Base-by-base conservation (phyloP, 2,888 invertebrate genomes). In the Coenonympha glycerion region DNA sequence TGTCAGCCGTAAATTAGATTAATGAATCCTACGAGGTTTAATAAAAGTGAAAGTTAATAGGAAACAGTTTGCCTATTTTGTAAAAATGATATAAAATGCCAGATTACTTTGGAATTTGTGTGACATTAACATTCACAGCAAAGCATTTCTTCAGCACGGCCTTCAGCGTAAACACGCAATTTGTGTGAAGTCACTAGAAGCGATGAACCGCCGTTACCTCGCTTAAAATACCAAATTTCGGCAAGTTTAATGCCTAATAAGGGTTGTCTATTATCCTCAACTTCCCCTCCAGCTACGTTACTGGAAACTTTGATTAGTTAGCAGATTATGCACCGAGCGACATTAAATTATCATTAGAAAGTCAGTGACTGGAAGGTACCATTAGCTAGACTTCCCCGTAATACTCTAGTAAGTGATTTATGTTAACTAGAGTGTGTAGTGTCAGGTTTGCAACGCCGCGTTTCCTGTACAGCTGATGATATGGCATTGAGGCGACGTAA, bases 341-440 rank as follows among this genome's bases (percentile, higher is more conserved):
- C 73, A 81, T 80, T 76, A 79, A 77, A 78, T 76, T 78, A 73
- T 76, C 76, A 77, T 83, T 82, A 80, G 76, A 71, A 73, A 75
- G 71, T 65, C 74, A 75, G 47, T 73, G 69, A 64, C 71, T 68
- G 66, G 66, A 71, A 74, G 69, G 66, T 68, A 64, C 73, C 74
- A 75, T 80, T 78, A 81, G 73, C 68, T 71, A 68, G 61, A 67
- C 67, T 66, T 24, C 19, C 24, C 24, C 39, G 24, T 24, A 22
- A 15, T 24, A 24, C 22, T 68, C 66, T 76, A 77, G 80, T 80
- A 72, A 81, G 69, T 79, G 79, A 81, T 80, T 75, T 76, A 75
- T 66, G 77, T 69, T 71, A 74, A 76, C 73, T 77, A 67, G 70
- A 76, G 75, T 76, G 70, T 75, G 75, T 62, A 62, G 64, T 69